Evolutionary conservation across 1,140 invertebrate species (phyloP).

Genomic region (Hydropsyche tenuis): DNA sequence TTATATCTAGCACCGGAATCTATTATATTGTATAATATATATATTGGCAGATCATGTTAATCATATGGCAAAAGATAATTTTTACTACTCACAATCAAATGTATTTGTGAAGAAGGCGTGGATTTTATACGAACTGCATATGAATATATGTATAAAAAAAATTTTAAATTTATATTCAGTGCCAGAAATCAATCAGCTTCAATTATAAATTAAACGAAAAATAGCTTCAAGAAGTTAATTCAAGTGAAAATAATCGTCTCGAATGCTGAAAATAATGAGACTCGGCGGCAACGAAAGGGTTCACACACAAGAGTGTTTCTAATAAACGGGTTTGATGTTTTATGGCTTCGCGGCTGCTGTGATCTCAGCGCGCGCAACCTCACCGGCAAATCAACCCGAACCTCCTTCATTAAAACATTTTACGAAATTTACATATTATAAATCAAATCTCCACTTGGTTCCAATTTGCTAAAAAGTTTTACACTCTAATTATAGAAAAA

Average conservation of each 20-base stretch:
- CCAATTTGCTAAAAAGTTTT: no score
- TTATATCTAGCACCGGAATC: no score
- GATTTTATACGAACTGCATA: no score
- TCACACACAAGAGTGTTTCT: not conserved
- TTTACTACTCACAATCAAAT: no score
- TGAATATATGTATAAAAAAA: no score
- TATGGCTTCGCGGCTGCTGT: slow-evolving; percentile 12
- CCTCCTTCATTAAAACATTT: not conserved
- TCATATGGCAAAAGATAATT: no score
- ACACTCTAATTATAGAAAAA: no score
- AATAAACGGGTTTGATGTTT: slow-evolving; percentile 20
- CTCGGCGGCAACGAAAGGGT: slow-evolving; percentile 5
- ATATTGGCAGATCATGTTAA: no score
- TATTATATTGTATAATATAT: no score
- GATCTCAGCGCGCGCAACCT: not conserved
- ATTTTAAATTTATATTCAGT: not conserved
- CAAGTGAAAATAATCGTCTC: not conserved
- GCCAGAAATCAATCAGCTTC: not conserved
- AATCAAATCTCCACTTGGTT: no score
- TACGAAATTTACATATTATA: not conserved
- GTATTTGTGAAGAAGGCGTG: no score
- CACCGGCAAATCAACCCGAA: not conserved
- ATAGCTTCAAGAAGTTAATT: not conserved
- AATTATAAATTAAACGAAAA: not conserved
- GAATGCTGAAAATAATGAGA: slow-evolving; percentile 10